Conservation (phyloP, 2,113 vertebrate species). For the Rhea americana region DNA sequence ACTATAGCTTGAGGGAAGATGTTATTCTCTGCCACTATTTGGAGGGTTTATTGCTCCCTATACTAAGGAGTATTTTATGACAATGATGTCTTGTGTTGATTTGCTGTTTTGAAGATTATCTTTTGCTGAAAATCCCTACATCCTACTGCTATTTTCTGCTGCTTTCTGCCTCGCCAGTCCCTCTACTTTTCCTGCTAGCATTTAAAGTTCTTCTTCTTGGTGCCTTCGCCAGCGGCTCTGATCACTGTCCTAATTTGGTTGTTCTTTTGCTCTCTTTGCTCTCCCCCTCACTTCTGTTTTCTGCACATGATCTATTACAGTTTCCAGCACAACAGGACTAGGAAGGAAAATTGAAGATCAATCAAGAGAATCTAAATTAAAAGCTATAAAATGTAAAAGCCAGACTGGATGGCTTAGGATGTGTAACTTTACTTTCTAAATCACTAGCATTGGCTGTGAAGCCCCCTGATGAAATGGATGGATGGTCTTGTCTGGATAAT, state of each 20-base stretch:
- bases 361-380: constrained; percentile 45
- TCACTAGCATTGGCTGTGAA: neutral
- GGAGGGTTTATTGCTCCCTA: neutral
- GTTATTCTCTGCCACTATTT: neutral
- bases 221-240: neutral
- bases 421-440: neutral
- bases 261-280: neutral
- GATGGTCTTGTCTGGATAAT: constrained; percentile 24
- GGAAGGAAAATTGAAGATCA: constrained; percentile 31
- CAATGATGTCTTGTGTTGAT: neutral
- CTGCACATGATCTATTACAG: constrained; percentile 2
- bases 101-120: constrained; percentile 30
- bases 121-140: neutral
- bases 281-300: constrained; percentile 26
- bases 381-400: constrained; percentile 30
- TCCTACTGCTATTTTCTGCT: neutral
- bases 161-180: neutral
- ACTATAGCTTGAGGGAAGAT: neutral
- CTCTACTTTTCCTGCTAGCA: neutral
- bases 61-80: neutral
- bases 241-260: neutral
- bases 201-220: neutral
- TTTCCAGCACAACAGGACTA: neutral
- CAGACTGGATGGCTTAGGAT: neutral
- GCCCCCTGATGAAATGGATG: neutral